Evolutionary conservation across 2,888 invertebrate genomes (phyloP).

Genomic region (Pogonocherus hispidulus): DNA sequence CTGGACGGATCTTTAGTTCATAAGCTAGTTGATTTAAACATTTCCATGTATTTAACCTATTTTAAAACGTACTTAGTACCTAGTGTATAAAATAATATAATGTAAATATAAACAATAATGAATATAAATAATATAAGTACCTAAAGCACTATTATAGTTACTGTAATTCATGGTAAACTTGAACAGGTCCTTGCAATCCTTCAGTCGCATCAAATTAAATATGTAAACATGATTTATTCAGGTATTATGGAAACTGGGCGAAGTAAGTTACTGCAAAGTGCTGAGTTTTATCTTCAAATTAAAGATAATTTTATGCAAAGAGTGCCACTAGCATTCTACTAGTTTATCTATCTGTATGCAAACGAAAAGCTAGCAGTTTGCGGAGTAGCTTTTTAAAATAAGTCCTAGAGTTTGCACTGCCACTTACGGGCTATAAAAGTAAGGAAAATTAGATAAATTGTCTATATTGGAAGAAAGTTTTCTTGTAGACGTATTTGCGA

Average conservation of each 20-base stretch:
- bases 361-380: background rate
- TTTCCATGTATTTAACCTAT: too few relatives aligned
- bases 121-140: too few relatives aligned
- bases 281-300: background rate
- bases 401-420: background rate
- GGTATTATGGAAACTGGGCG: background rate
- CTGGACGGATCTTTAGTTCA: too few relatives aligned
- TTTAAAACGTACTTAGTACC: too few relatives aligned
- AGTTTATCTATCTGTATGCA: background rate
- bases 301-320: background rate
- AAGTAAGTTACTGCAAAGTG: background rate
- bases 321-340: background rate
- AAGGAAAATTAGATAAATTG: background rate
- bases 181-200: too few relatives aligned
- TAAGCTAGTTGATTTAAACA: too few relatives aligned
- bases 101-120: too few relatives aligned
- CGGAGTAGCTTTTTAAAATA: background rate
- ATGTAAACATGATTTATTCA: background rate
- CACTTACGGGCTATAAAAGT: background rate
- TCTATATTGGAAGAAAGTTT: background rate
- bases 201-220: too few relatives aligned
- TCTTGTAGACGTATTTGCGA: background rate
- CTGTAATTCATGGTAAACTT: too few relatives aligned
- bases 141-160: too few relatives aligned
- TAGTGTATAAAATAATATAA: too few relatives aligned